These are phyloP conservation scores for Trypoxylon attenuatum DNA, from an alignment of 2,888 invertebrate species.

Conservation along the genomic window DNA sequence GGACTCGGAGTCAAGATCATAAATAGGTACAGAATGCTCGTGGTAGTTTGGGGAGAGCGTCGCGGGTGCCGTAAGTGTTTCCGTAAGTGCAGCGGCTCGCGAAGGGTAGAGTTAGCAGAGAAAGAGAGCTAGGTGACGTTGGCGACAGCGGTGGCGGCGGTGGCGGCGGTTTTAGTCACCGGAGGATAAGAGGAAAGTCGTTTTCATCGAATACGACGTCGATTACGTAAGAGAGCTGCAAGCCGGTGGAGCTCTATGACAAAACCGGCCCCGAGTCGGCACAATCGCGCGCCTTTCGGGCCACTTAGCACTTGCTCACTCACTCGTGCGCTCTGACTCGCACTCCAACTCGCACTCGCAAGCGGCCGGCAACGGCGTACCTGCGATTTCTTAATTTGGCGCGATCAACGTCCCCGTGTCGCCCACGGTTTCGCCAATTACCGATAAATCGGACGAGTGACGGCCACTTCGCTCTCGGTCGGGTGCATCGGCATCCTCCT, in stretches of 20 bases:
- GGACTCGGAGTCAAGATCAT: no score
- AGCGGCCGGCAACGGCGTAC: slow-evolving; percentile 10
- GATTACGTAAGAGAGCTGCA: slow-evolving; percentile 50
- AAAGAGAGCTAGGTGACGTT: background rate
- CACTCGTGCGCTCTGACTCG: slow-evolving; percentile 1
- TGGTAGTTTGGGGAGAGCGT: no score
- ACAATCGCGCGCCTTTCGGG: slow-evolving; percentile 16
- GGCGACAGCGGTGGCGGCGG: background rate
- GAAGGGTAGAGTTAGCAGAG: background rate
- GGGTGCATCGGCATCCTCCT: background rate
- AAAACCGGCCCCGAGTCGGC: slow-evolving; percentile 45
- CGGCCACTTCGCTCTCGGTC: slow-evolving; percentile 12
- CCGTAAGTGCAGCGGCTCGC: background rate
- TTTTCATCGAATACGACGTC: slow-evolving; percentile 44
- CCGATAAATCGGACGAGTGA: no score
- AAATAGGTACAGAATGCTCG: no score
- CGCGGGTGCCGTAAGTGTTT: no score
- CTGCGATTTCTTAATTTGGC: slow-evolving; percentile 53
- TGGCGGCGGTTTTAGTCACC: slow-evolving; percentile 14
- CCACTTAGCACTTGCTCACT: background rate
- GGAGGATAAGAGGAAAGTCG: slow-evolving; percentile 49
- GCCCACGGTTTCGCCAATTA: background rate
- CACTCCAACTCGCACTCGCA: slow-evolving; percentile 5
- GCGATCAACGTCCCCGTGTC: slow-evolving; percentile 40
- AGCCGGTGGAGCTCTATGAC: slow-evolving; percentile 32